Conservation (phyloP, 2,888 invertebrate species). For the Leptarthrus brevirostris region DNA sequence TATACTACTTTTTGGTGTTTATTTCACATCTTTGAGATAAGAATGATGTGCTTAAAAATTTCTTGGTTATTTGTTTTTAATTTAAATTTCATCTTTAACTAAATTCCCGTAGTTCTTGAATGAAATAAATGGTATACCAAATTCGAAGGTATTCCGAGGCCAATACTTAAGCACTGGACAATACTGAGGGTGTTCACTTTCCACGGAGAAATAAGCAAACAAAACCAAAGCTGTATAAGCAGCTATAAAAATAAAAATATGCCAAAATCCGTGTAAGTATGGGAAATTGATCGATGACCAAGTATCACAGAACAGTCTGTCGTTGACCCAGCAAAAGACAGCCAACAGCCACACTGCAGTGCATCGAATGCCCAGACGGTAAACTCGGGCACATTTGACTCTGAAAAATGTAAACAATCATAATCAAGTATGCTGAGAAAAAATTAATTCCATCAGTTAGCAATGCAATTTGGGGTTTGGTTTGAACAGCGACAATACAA, state of each 20-base stretch:
- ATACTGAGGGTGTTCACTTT: constrained; percentile 78
- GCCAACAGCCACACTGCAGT: constrained; percentile 77
- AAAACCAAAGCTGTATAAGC: constrained; percentile 81
- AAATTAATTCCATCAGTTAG: too few species aligned
- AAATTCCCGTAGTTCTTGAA: constrained; percentile 68
- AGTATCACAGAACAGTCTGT: constrained; percentile 81
- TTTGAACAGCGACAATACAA: too few species aligned
- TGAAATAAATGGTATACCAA: constrained; percentile 80
- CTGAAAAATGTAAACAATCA: constrained; percentile 60
- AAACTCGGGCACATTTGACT: constrained; percentile 74
- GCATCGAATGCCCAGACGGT: constrained; percentile 78
- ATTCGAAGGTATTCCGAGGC: constrained; percentile 81
- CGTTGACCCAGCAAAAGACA: constrained; percentile 81
- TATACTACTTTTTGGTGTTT: constrained; percentile 16
- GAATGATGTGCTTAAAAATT: too few species aligned
- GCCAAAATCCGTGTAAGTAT: constrained; percentile 86
- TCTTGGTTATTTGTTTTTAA: background rate
- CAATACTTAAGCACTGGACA: constrained; percentile 79
- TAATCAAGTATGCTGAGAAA: background rate
- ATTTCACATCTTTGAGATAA: background rate
- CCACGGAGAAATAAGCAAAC: constrained; percentile 82
- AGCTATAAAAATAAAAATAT: constrained; percentile 82
- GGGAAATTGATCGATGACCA: constrained; percentile 84
- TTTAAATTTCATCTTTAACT: constrained; percentile 42
- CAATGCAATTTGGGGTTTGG: too few species aligned